Percentiles rank a stretch among this genome's conserved stretches.
Evolutionary conservation across 1,140 invertebrate species (phyloP).

Genomic region (Halictus rubicundus): DNA sequence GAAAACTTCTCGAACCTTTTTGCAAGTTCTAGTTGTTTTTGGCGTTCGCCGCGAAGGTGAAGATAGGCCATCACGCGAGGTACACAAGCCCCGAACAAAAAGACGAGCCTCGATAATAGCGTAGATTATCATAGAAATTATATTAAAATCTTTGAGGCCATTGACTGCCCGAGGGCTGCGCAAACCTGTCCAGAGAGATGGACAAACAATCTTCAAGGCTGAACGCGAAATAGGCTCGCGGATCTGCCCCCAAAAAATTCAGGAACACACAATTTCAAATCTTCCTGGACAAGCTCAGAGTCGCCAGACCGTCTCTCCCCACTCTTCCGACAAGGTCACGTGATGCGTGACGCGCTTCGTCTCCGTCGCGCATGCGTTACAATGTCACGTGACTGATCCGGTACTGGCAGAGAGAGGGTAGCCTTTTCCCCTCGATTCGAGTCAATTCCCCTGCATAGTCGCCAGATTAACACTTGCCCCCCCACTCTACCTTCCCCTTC

Average conservation of each 20-base stretch:
- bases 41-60: background rate
- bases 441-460: no score
- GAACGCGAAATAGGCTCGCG: background rate
- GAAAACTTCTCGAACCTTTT: constrained; percentile 25
- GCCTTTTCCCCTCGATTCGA: no score
- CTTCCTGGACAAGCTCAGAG: no score
- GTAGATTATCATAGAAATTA: constrained; percentile 51
- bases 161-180: constrained; percentile 10
- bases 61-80: constrained; percentile 8
- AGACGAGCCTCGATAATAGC: constrained; percentile 33
- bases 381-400: no score
- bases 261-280: no score
- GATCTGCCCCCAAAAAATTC: background rate
- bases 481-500: no score
- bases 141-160: constrained; percentile 18
- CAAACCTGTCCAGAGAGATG: background rate
- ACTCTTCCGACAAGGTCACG: no score
- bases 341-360: no score
- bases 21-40: constrained; percentile 3
- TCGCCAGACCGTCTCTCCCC: no score
- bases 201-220: background rate
- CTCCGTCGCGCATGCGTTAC: no score
- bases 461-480: no score
- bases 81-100: constrained; percentile 8
- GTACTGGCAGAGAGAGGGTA: no score